Percentiles rank a stretch among this genome's conserved stretches.
Evolutionary conservation across 1,140 invertebrate genomes (phyloP).

Genomic region (Marisa cornuarietis): DNA sequence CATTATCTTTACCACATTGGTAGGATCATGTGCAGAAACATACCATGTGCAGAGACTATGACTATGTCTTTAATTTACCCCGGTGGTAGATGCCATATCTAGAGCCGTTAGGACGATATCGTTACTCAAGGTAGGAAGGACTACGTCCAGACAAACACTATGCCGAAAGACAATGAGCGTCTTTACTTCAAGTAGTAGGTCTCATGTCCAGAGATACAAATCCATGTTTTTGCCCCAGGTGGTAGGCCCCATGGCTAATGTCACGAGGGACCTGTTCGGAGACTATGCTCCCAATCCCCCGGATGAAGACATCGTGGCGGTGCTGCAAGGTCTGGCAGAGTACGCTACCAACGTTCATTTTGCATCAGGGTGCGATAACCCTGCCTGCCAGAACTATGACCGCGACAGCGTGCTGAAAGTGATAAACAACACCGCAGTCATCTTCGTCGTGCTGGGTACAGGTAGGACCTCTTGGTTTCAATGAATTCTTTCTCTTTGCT

Average conservation of each 20-base stretch:
- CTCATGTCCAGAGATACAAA: neutral
- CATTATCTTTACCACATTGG: too few species aligned
- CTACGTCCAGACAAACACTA: neutral
- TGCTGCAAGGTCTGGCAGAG: slow-evolving; percentile 42
- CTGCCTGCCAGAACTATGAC: too few species aligned
- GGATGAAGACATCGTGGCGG: slow-evolving; percentile 47
- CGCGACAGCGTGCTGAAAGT: too few species aligned
- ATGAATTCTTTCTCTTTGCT: too few species aligned
- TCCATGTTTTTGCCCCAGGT: slow-evolving; percentile 46
- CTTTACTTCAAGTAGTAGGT: too few species aligned
- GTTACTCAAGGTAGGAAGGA: neutral
- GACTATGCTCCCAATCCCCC: slow-evolving; percentile 52
- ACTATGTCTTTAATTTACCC: too few species aligned
- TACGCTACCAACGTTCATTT: slow-evolving; percentile 35
- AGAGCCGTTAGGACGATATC: neutral
- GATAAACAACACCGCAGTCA: too few species aligned
- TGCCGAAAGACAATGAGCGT: neutral
- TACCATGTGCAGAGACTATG: too few species aligned
- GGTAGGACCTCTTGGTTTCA: too few species aligned
- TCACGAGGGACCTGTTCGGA: slow-evolving; percentile 56
- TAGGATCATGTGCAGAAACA: too few species aligned
- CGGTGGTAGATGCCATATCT: too few species aligned
- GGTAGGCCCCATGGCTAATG: slow-evolving; percentile 63
- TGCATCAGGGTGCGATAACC: slow-evolving; percentile 48
- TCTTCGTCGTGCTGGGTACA: too few species aligned